phyloP scores from a whole-genome alignment of 1,140 invertebrate species.

The Nilaparvata lugens region DNA sequence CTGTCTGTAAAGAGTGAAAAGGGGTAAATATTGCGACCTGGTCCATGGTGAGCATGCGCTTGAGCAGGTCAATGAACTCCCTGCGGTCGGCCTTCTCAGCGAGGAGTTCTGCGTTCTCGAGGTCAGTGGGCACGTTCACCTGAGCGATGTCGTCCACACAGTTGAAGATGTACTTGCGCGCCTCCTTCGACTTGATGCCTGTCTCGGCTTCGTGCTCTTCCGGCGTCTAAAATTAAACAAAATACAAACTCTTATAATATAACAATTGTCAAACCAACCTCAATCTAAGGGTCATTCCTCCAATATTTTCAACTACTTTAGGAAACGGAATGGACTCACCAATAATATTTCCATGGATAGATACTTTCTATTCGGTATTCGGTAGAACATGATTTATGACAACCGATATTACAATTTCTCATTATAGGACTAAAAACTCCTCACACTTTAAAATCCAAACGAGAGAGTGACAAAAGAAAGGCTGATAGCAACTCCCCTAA shows the following conservation, averaged over 20 bases:
- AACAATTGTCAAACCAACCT: background rate
- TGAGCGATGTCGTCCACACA: conserved; percentile 94
- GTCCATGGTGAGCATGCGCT: conserved; percentile 96
- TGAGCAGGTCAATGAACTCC: conserved; percentile 94
- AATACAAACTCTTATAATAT: too few species aligned
- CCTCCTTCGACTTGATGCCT: conserved; percentile 98
- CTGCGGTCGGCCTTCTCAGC: conserved; percentile 93
- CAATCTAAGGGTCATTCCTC: background rate
- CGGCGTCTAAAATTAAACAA: conserved; percentile 54
- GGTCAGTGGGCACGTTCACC: conserved; percentile 93
- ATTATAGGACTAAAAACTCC: too few species aligned
- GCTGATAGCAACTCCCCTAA: too few species aligned
- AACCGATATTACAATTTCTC: too few species aligned
- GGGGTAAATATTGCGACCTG: conserved; percentile 61
- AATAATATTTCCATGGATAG: too few species aligned
- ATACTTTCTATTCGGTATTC: too few species aligned
- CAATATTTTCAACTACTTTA: too few species aligned
- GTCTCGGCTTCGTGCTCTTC: conserved; percentile 98
- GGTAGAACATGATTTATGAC: too few species aligned
- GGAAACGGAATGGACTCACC: too few species aligned
- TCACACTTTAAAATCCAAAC: too few species aligned
- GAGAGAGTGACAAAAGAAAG: too few species aligned
- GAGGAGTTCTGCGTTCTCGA: conserved; percentile 88
- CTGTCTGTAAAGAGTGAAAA: too few species aligned
- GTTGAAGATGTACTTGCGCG: conserved; percentile 99